Percentiles rank a stretch among this genome's conserved stretches.
phyloP scores from a whole-genome alignment of 2,113 vertebrate species.

The Sylvietta virens region DNA sequence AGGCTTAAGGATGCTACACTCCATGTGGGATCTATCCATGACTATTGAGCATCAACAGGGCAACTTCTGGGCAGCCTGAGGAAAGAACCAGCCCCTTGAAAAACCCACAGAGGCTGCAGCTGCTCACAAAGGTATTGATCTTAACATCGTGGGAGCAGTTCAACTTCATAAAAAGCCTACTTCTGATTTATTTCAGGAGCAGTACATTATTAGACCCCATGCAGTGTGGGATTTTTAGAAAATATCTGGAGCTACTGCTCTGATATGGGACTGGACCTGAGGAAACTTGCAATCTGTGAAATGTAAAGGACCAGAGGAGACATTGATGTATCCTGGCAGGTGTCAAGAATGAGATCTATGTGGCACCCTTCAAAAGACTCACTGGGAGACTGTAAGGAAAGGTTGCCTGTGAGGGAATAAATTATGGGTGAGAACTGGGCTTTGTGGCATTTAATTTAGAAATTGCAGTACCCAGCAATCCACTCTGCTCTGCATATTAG shows the following conservation, averaged over 20 bases:
- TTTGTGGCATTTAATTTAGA: neutral
- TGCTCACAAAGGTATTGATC: neutral
- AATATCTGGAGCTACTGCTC: neutral
- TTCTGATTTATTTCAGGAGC: neutral
- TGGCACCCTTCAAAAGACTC: neutral
- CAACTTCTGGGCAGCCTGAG: neutral
- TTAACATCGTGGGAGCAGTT: neutral
- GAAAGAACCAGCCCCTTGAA: neutral
- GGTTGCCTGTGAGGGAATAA: neutral
- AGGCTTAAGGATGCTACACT: neutral
- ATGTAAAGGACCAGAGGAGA: neutral
- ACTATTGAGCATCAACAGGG: neutral
- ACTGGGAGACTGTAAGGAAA: neutral
- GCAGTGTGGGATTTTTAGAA: neutral
- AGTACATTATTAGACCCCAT: neutral
- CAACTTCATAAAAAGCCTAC: neutral
- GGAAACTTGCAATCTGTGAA: neutral
- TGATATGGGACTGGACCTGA: neutral
- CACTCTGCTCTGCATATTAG: neutral
- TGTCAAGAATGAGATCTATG: neutral
- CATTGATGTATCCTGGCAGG: neutral
- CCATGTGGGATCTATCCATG: accelerated
- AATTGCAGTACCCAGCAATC: neutral
- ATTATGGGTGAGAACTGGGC: neutral
- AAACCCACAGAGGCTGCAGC: neutral